Conservation (phyloP, 2,888 invertebrate genomes). For the Acleris literana region DNA sequence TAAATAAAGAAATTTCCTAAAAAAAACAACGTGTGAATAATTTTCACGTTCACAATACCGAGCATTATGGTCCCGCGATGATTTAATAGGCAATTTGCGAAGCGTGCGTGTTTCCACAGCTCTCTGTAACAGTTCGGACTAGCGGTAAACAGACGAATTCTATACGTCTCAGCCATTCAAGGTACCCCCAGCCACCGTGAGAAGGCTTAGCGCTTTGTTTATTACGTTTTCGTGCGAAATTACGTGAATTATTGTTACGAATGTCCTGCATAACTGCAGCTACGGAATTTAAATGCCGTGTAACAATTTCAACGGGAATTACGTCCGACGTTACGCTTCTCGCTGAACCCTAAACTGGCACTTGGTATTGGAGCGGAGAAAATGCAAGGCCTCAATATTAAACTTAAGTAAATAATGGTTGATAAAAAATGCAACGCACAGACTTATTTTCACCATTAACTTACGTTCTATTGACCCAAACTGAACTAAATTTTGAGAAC, state of each 20-base stretch:
- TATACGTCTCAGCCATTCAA: constrained; percentile 45
- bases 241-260: constrained; percentile 30
- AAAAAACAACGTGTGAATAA: constrained; percentile 31
- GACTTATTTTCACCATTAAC: neutral
- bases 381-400: constrained; percentile 31
- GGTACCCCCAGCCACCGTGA: constrained; percentile 46
- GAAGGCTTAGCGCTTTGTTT: constrained; percentile 46
- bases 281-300: constrained; percentile 23
- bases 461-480: constrained; percentile 8
- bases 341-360: constrained; percentile 11
- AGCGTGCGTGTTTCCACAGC: constrained; percentile 52
- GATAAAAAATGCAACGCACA: constrained; percentile 12
- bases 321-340: constrained; percentile 11
- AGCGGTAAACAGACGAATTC: constrained; percentile 54
- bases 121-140: constrained; percentile 41
- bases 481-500: neutral
- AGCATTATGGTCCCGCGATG: constrained; percentile 14
- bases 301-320: constrained; percentile 16
- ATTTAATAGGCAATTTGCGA: constrained; percentile 47
- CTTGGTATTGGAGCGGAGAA: constrained; percentile 32
- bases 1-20: constrained; percentile 7
- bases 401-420: neutral
- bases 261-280: constrained; percentile 23
- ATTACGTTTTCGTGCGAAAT: constrained; percentile 32
- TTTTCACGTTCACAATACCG: constrained; percentile 31